These are phyloP conservation scores for Acrocephalus scirpaceus DNA, from an alignment of 2,797 vertebrate species.

Conservation along the genomic window DNA sequence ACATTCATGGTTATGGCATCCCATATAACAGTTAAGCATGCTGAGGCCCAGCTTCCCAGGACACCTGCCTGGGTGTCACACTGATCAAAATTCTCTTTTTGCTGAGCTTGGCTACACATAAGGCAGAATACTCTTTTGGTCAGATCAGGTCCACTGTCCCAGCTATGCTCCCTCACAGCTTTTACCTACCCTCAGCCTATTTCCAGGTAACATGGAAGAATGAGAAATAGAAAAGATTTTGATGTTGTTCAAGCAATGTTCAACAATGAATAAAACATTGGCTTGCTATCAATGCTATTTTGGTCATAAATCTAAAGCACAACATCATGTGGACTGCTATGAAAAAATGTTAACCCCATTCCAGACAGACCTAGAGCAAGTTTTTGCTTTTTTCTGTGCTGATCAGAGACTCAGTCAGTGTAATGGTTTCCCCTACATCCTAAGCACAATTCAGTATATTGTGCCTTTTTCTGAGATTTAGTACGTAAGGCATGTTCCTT, in stretches of 20 bases:
- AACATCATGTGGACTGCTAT: neutral
- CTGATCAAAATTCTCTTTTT: neutral
- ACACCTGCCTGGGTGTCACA: neutral
- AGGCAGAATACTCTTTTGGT: neutral
- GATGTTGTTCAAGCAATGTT: neutral
- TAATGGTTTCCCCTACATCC: neutral
- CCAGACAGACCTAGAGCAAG: neutral
- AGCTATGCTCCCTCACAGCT: neutral
- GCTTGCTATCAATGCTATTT: neutral
- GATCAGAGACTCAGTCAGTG: neutral
- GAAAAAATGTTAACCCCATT: neutral
- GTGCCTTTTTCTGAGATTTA: neutral
- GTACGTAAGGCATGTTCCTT: neutral
- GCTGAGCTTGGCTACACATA: fast-evolving
- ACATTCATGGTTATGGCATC: fast-evolving
- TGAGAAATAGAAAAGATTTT: neutral
- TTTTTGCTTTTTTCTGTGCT: neutral
- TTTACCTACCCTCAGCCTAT: neutral
- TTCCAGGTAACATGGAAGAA: fast-evolving
- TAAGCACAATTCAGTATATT: neutral
- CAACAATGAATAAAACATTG: neutral
- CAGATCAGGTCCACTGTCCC: neutral
- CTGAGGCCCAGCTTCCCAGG: neutral
- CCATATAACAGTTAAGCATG: fast-evolving
- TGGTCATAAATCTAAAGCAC: neutral